phyloP scores from a whole-genome alignment of 2,888 invertebrate species.

The Gnatocerus cornutus region DNA sequence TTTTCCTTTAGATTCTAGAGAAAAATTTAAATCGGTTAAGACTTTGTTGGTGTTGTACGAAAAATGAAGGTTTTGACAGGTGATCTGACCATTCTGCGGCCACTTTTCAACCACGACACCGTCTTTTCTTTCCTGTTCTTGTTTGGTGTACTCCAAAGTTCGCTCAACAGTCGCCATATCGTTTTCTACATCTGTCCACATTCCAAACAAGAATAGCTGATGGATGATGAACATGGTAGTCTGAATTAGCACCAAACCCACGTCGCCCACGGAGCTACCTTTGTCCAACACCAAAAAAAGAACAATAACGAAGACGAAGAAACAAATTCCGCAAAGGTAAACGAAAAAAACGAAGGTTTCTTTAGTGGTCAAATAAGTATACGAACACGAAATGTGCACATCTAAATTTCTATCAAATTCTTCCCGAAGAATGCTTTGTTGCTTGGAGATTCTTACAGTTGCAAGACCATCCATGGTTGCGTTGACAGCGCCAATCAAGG shows the following conservation, averaged over 20 bases:
- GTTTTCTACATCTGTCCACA: constrained; percentile 73
- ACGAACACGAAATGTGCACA: background rate
- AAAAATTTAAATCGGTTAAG: constrained; percentile 76
- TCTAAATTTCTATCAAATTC: background rate
- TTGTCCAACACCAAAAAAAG: no score
- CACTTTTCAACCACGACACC: constrained; percentile 71
- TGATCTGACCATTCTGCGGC: constrained; percentile 78
- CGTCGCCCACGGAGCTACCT: background rate
- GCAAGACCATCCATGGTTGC: background rate
- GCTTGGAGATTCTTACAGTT: background rate
- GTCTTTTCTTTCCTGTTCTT: constrained; percentile 71
- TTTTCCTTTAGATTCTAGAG: constrained; percentile 80
- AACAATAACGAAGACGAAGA: no score
- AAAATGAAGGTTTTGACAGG: no score
- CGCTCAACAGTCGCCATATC: constrained; percentile 94
- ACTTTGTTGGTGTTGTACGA: no score
- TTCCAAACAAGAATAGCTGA: background rate
- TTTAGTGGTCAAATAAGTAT: background rate
- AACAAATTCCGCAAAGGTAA: no score
- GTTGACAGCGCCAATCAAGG: background rate
- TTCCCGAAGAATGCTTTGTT: background rate
- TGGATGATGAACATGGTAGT: background rate
- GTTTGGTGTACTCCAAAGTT: constrained; percentile 70
- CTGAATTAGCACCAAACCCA: background rate
- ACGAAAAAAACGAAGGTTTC: background rate